phyloP scores from a whole-genome alignment of 2,888 invertebrate genomes.

The Euzophera pinguis region DNA sequence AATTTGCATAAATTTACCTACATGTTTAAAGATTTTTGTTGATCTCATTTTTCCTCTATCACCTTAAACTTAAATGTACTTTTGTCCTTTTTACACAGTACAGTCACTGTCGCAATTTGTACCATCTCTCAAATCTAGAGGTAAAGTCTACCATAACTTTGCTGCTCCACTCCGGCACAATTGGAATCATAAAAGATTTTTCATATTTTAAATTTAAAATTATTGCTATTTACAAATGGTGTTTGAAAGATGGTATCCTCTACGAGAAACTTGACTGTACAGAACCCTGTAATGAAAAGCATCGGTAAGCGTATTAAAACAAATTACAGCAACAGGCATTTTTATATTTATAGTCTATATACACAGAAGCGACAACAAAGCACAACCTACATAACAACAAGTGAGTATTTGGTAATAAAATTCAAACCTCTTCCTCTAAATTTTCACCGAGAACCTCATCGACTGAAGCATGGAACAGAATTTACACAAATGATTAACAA shows the following conservation, averaged over 20 bases:
- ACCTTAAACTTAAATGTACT: slow-evolving; percentile 25
- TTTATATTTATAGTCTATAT: slow-evolving; percentile 22
- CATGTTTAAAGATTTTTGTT: slow-evolving; percentile 22
- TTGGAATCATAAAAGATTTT: not conserved
- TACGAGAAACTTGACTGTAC: slow-evolving; percentile 9
- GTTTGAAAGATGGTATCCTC: slow-evolving; percentile 9
- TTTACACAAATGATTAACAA: slow-evolving; percentile 24
- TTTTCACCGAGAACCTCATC: slow-evolving; percentile 67
- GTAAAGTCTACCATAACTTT: too few species aligned
- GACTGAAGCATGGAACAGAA: slow-evolving; percentile 74
- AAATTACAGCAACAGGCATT: slow-evolving; percentile 40
- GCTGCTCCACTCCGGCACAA: not conserved
- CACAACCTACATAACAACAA: slow-evolving; percentile 35
- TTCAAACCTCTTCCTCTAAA: slow-evolving; percentile 69
- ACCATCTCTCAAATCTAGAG: slow-evolving; percentile 9
- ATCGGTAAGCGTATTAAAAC: slow-evolving; percentile 28
- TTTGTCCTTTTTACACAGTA: slow-evolving; percentile 16
- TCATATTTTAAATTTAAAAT: too few species aligned
- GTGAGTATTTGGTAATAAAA: slow-evolving; percentile 38
- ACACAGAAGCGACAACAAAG: slow-evolving; percentile 37
- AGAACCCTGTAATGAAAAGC: slow-evolving; percentile 28
- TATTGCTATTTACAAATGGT: not conserved
- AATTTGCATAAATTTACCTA: slow-evolving; percentile 24
- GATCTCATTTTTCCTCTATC: slow-evolving; percentile 26
- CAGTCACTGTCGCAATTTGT: slow-evolving; percentile 6